These are phyloP conservation scores for Sesamia inferens DNA, from an alignment of 2,888 invertebrate genomes.

Conservation along the genomic window DNA sequence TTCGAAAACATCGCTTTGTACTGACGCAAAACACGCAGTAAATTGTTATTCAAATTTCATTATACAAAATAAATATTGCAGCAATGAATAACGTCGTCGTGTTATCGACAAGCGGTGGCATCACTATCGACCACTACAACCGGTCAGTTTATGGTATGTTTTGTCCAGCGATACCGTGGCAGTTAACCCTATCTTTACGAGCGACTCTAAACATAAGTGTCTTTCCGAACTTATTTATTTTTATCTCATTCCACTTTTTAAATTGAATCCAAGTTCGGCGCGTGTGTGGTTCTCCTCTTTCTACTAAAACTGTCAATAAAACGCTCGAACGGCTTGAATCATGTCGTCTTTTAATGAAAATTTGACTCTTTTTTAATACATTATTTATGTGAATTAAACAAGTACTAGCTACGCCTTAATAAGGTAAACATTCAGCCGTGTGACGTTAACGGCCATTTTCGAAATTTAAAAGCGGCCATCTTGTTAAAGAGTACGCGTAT, in stretches of 20 bases:
- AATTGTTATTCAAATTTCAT: conserved; percentile 61
- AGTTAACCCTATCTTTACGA: conserved; percentile 90
- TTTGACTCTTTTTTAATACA: conserved; percentile 84
- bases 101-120: conserved; percentile 71
- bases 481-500: conserved; percentile 74
- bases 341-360: conserved; percentile 85
- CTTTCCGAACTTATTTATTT: conserved; percentile 89
- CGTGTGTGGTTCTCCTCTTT: conserved; percentile 86
- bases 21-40: conserved; percentile 51
- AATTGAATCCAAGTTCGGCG: conserved; percentile 88
- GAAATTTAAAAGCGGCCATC: conserved; percentile 78
- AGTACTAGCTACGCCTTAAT: conserved; percentile 80
- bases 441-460: conserved; percentile 80
- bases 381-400: conserved; percentile 84
- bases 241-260: conserved; percentile 89
- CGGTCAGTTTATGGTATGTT: conserved; percentile 89
- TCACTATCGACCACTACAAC: conserved; percentile 82
- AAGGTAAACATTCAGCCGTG: conserved; percentile 78
- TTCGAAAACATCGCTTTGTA: conserved; percentile 46
- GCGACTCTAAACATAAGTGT: conserved; percentile 89
- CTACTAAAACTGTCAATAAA: conserved; percentile 89
- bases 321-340: conserved; percentile 79
- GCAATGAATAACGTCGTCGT: conserved; percentile 53
- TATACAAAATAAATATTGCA: conserved; percentile 51
- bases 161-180: conserved; percentile 87